These are phyloP conservation scores for Herminia tarsipennalis DNA, from an alignment of 2,888 invertebrate genomes.

Conservation along the genomic window DNA sequence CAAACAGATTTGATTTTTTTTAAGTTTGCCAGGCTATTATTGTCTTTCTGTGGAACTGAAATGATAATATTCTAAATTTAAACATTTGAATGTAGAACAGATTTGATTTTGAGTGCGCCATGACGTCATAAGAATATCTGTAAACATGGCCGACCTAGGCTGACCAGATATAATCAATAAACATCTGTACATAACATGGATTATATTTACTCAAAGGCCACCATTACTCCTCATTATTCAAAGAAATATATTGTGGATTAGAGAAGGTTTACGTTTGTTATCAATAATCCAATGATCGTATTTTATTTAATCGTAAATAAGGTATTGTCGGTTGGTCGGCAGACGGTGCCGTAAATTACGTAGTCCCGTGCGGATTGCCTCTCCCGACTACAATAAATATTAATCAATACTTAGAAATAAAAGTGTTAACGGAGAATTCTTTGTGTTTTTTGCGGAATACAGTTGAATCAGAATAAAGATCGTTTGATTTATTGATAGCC, in stretches of 20 bases:
- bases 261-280: constrained; percentile 48
- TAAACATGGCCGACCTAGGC: no score
- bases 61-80: no score
- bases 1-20: no score
- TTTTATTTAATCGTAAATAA: constrained; percentile 77
- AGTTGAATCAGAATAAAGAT: constrained; percentile 3
- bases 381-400: constrained; percentile 66
- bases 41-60: no score
- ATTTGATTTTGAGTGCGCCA: no score
- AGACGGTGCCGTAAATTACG: constrained; percentile 62
- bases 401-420: constrained; percentile 69
- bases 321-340: constrained; percentile 54
- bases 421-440: constrained; percentile 55
- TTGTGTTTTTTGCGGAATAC: constrained; percentile 39
- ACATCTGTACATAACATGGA: background rate
- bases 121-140: no score
- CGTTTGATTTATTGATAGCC: background rate
- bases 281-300: constrained; percentile 66
- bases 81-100: no score
- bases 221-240: constrained; percentile 37
- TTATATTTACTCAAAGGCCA: background rate
- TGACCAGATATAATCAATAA: background rate
- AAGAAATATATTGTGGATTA: constrained; percentile 36
- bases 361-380: constrained; percentile 63
- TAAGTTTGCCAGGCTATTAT: no score